Conservation (phyloP, 1,140 invertebrate genomes). For the Hesperophylax magnus region DNA sequence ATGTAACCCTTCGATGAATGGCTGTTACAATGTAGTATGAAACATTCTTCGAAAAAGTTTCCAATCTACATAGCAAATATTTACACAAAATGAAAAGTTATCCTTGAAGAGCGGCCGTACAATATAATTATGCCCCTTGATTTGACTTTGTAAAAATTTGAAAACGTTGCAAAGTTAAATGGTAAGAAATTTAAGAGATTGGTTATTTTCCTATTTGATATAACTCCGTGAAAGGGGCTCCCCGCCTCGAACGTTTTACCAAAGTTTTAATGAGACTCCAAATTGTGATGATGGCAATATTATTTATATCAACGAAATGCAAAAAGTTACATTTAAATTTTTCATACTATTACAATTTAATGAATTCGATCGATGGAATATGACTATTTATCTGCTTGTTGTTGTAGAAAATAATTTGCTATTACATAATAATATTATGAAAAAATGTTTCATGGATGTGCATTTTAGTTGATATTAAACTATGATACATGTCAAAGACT, state of each 20-base stretch:
- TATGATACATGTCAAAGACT: too few relatives aligned
- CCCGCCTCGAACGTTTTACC: not conserved
- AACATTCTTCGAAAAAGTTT: slow-evolving; percentile 56
- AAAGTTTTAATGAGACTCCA: slow-evolving; percentile 26
- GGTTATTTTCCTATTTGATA: slow-evolving; percentile 26
- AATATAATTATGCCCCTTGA: slow-evolving; percentile 54
- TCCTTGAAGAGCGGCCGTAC: slow-evolving; percentile 34
- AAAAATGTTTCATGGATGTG: too few relatives aligned
- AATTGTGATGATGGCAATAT: slow-evolving; percentile 8
- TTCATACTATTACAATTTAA: too few relatives aligned
- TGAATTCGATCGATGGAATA: too few relatives aligned
- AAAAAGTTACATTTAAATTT: too few relatives aligned
- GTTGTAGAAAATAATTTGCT: too few relatives aligned
- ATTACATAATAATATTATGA: too few relatives aligned
- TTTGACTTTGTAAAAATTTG: slow-evolving; percentile 49
- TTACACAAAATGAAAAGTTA: slow-evolving; percentile 57
- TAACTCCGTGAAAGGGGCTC: not conserved
- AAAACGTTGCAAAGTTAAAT: slow-evolving; percentile 44
- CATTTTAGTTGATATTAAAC: too few relatives aligned
- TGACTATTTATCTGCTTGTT: too few relatives aligned
- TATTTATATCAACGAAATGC: not conserved
- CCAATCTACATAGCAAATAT: slow-evolving; percentile 57
- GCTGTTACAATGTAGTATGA: slow-evolving; percentile 34
- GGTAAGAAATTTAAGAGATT: slow-evolving; percentile 38
- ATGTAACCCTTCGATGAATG: slow-evolving; percentile 50